These are phyloP conservation scores for Erpornis zantholeuca DNA, from an alignment of 2,113 vertebrate genomes.

Conservation along the genomic window DNA sequence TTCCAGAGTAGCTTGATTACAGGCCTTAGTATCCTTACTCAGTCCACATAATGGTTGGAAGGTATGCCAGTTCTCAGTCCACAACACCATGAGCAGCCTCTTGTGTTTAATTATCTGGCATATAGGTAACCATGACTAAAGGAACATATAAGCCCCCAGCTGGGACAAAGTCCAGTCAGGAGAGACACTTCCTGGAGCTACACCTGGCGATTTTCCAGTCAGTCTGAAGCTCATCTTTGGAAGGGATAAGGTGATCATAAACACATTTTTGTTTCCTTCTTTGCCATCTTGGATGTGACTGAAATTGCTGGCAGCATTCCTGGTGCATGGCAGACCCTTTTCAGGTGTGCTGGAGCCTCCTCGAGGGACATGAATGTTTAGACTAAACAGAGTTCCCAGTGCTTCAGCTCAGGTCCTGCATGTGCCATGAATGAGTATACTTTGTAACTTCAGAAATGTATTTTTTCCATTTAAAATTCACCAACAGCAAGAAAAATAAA, in stretches of 20 bases:
- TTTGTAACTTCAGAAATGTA: slow-evolving; percentile 29
- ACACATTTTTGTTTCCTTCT: background rate
- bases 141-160: accelerated
- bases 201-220: background rate
- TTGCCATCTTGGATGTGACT: background rate
- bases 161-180: background rate
- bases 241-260: background rate
- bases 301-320: background rate
- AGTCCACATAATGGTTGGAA: accelerated
- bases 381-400: background rate
- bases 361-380: background rate
- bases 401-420: background rate
- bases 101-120: background rate
- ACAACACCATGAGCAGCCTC: background rate
- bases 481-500: slow-evolving; percentile 39
- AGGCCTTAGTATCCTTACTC: background rate
- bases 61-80: background rate
- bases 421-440: accelerated
- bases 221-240: background rate
- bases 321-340: background rate
- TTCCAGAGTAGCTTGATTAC: background rate
- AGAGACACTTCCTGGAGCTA: background rate
- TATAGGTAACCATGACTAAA: background rate
- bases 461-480: slow-evolving; percentile 30
- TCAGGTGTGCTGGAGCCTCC: background rate